phyloP scores from a whole-genome alignment of 92 coral and sea anemone genomes.

The Anthopleura xanthogrammica region DNA sequence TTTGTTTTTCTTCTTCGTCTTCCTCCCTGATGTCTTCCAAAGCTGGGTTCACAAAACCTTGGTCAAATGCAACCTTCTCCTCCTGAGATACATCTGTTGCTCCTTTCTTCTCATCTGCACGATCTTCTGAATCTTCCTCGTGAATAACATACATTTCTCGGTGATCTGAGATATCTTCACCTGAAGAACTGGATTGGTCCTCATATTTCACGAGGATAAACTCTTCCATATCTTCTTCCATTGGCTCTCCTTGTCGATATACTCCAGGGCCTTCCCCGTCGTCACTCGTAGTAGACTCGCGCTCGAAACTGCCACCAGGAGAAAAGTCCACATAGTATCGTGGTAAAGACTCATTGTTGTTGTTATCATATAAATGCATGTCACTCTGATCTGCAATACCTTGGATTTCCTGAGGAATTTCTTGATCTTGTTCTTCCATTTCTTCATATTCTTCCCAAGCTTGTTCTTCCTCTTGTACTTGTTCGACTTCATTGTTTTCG shows the following conservation, averaged over 20 bases:
- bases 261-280: slow-evolving; percentile 71
- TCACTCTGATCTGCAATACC: slow-evolving; percentile 24
- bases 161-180: slow-evolving; percentile 72
- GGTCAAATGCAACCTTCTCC: slow-evolving; percentile 39
- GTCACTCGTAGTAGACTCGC: slow-evolving; percentile 50
- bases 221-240: slow-evolving; percentile 80
- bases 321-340: slow-evolving; percentile 83
- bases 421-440: slow-evolving; percentile 27
- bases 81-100: slow-evolving; percentile 42
- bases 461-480: slow-evolving; percentile 11
- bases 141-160: slow-evolving; percentile 87
- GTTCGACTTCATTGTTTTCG: not conserved
- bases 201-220: slow-evolving; percentile 77
- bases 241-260: slow-evolving; percentile 77
- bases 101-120: not conserved
- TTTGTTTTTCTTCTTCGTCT: slow-evolving; percentile 52
- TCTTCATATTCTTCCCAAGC: slow-evolving; percentile 20
- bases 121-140: slow-evolving; percentile 65
- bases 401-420: slow-evolving; percentile 28
- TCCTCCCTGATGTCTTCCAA: slow-evolving; percentile 69
- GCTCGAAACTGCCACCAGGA: slow-evolving; percentile 74
- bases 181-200: slow-evolving; percentile 47
- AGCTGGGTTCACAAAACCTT: slow-evolving; percentile 55
- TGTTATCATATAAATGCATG: slow-evolving; percentile 39
- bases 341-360: slow-evolving; percentile 44